Evolutionary conservation across 1,140 invertebrate species (phyloP), one percentile per base, ranked within the genome.

Genomic region (Calliopsis andreniformis): DNA sequence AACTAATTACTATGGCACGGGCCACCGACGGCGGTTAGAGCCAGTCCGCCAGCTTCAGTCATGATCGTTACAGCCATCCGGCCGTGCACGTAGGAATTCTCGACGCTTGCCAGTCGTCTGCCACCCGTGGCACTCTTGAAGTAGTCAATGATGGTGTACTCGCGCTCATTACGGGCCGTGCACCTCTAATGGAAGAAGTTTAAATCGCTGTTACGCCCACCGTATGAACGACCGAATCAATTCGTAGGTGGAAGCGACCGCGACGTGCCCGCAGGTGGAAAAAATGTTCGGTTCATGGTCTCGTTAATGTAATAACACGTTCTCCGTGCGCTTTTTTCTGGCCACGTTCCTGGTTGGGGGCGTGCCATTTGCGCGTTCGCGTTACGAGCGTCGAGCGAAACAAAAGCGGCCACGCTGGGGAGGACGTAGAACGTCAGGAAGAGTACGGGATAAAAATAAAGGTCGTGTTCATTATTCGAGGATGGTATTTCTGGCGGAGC

Each of bases 1-100:
- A 84, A 80, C 83, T 84, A 84, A 84, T 84, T 84, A 84, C 82
- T 68, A 80, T 76, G 66, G 70, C 55, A 79, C 81, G 75, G 78
- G 78, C 75, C 81, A 62, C 64, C 73, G 70, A 30, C 75, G 75
- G 61, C 47, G 79, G 71, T 79, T 67, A 49, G 63, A 79, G 58
- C 80, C 30, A 49, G 43, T 53, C 51, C 67, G 68, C 47, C 59
- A 56, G 70, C 63, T 80, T 80, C 64, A 16, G 39, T 78, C 73
- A 32, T 78, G 82, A 84, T 78, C 82, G 82, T 84, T 84, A 84
- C 82, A 69, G 49, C 78, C 69, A 80, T 79, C 83, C 83, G 78
- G 73, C 55, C 42, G 47, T 51, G 49, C 59, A 53, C 45, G 45
- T 55, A 47, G 76, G 47, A 69, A 76, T 68, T 68, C 73, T 53